Evolutionary conservation across 2,113 vertebrate species (phyloP).

Genomic region (Lepidothrix coronata): DNA sequence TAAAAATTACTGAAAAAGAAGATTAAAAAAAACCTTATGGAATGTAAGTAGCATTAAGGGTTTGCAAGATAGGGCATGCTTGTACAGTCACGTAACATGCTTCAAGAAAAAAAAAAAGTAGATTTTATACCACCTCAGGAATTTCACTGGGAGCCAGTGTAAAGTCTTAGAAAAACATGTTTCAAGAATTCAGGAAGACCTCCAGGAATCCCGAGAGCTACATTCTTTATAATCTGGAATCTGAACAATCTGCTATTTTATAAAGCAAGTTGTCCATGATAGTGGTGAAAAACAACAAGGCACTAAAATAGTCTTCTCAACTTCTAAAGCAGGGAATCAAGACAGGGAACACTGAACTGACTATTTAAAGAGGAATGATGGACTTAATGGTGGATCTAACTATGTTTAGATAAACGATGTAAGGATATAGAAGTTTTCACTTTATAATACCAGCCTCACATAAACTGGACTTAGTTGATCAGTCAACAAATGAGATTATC

Average conservation of each 20-base stretch:
- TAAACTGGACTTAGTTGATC: background rate
- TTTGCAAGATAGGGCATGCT: background rate
- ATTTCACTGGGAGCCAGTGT: background rate
- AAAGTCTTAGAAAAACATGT: background rate
- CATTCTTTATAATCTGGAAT: background rate
- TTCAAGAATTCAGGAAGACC: background rate
- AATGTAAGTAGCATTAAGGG: background rate
- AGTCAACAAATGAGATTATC: background rate
- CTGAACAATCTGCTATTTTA: background rate
- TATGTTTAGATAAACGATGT: background rate
- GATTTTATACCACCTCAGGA: background rate
- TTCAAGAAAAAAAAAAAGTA: background rate
- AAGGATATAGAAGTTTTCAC: background rate
- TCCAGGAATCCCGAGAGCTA: background rate
- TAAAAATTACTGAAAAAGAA: background rate
- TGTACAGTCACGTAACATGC: background rate
- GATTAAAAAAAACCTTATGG: background rate
- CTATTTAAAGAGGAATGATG: background rate
- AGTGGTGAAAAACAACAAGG: background rate
- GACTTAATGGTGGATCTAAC: background rate
- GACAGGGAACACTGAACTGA: background rate
- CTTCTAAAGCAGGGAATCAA: background rate
- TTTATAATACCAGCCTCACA: background rate
- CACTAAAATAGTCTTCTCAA: background rate
- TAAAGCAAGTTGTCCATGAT: background rate